Base-by-base conservation (phyloP, 2,888 invertebrate species). In the Thalpophila matura region DNA sequence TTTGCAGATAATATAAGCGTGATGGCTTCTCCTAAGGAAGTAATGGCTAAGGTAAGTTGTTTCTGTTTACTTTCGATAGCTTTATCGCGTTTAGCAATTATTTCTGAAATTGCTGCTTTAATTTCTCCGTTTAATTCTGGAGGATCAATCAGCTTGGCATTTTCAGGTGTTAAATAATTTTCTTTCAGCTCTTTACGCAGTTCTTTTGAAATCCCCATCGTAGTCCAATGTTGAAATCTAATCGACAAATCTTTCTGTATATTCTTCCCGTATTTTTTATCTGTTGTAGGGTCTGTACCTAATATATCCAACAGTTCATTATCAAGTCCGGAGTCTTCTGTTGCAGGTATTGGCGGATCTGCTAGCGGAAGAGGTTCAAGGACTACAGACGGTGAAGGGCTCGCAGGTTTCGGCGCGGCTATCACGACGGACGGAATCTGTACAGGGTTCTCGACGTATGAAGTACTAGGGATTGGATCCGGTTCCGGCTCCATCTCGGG, bases 11-110 rank as follows among this genome's bases (percentile, higher is more conserved):
- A 31, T 20, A 33, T 20, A 47, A 22, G 33, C 3, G 31, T 33
- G 7, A 31, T 31, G 14, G 29, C 31, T 31, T 47, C 33, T 20
- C 14, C 22, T 22, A 22, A 6, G 2, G 14, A 47, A 31, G 33
- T 20, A 33, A 47, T 47, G 22, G 20, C 31, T 47, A 47, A 47
- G 20, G 46, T 47, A 22, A 47, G 47, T 14, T 22, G 18, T 22
- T 47, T 47, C 20, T 47, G 20, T n/a, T n/a, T n/a, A 10, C 20
- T 22, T 31, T 47, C 20, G 26, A 43, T 43, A 26, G 16, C 43
- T 26, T 43, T 43, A 27, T 27, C 27, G 24, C 43, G 27, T 27
- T 43, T 43, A 43, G 31, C 14, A 14, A 47, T 47, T 14, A 47
- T 47, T n/a, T 47, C 22, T 10, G 31, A 33, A 1, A 27, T 26